Percentiles rank a stretch among this genome's conserved stretches.
phyloP scores from a whole-genome alignment of 2,888 invertebrate genomes.

The Spisula solida region DNA sequence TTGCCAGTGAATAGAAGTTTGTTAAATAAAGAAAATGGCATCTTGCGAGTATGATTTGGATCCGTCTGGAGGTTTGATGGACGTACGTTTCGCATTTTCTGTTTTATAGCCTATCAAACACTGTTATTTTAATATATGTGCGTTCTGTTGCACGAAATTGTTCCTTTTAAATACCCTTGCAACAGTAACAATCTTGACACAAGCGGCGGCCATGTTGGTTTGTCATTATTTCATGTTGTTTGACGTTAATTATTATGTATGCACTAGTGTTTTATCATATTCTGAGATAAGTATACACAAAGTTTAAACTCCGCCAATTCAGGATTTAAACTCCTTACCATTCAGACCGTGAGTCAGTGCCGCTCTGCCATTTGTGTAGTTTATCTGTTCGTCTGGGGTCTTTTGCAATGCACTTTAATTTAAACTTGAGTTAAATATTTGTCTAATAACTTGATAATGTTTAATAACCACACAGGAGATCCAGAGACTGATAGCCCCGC shows the following conservation, averaged over 20 bases:
- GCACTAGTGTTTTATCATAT: no score
- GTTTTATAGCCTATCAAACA: not conserved
- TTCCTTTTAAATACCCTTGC: conserved; percentile 2
- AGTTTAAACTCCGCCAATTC: no score
- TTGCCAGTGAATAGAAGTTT: not conserved
- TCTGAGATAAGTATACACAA: no score
- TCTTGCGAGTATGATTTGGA: conserved; percentile 93
- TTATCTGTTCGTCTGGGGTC: no score
- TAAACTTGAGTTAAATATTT: no score
- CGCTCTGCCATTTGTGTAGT: no score
- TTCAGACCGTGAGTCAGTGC: no score
- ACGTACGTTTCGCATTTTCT: conserved; percentile 90
- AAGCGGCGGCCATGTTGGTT: conserved; percentile 23
- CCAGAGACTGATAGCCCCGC: conserved; percentile 95
- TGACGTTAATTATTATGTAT: not conserved
- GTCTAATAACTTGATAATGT: not conserved
- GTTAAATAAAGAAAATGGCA: conserved; percentile 88
- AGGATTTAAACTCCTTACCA: no score
- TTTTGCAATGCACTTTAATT: no score
- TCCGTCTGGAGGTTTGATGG: conserved; percentile 94
- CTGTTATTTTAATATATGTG: not conserved
- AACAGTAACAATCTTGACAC: not conserved
- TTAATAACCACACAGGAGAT: conserved; percentile 91
- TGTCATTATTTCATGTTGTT: not conserved
- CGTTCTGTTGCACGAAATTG: not conserved